Base-by-base conservation (phyloP, 2,888 invertebrate species). In the Tortricodes alternella region DNA sequence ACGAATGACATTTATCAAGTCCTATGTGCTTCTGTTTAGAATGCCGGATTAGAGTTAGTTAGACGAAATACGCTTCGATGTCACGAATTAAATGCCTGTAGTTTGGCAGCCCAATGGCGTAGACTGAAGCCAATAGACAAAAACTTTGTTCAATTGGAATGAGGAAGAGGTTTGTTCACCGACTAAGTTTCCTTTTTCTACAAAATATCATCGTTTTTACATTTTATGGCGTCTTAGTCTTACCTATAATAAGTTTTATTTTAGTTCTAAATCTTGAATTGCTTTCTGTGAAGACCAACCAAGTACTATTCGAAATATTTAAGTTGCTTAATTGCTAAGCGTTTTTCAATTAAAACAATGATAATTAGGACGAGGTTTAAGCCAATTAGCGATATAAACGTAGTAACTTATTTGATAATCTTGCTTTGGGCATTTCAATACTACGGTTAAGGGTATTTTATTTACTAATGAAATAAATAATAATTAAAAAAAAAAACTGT, bases 1-100 rank as follows among this genome's bases (percentile, higher is more conserved):
- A 29, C 57, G 62, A 62, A 63, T 61, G 57, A 58, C 41, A 48
- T 53, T 63, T 62, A 38, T 32, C 41, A 58, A 58, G 59, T 62
- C 58, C 59, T 58, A 56, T 52, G 41, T 52, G 58, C 51, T 62
- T 57, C 44, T 59, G 52, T 52, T 46, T 49, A 57, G 52, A n/a
- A 23, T 50, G 50, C 48, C 39, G 44, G 37, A 53, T 51, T 41
- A 51, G 34, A 41, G 39, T 35, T 50, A 38, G 27, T 46, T 21
- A 6, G 15, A 43, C 18, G 18, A 15, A 11, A 16, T 39, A 32
- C 8, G 23, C 34, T n/a, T 19, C 13, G 13, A 13, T 46, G 34
- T 32, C 29, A 7, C 13, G 3, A 6, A 29, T 27, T 29, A 3
- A 21, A 50, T 15, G 3, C n/a, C 2, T 2, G 18, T n/a, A 37